Conservation (phyloP, 2,797 vertebrate species). For the Clarias fuscus region DNA sequence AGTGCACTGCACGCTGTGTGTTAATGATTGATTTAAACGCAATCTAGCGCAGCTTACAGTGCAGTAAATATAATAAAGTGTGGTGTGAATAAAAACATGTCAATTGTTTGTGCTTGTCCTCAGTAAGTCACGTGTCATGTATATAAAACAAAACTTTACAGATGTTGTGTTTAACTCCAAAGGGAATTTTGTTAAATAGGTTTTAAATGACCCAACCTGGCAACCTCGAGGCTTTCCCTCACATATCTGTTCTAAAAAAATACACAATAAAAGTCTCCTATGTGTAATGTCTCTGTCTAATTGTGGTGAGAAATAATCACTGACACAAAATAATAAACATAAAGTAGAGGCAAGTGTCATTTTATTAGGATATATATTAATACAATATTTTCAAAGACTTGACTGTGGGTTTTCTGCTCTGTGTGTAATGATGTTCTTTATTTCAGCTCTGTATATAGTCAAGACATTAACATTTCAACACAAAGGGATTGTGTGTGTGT, state of each 20-base stretch:
- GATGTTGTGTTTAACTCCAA: not conserved
- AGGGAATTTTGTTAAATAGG: not conserved
- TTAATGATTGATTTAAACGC: not conserved
- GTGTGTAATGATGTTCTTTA: not conserved
- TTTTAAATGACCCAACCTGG: slow-evolving; percentile 8
- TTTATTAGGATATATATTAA: not conserved
- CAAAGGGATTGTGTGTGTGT: too few relatives aligned
- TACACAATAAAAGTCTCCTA: slow-evolving; percentile 40
- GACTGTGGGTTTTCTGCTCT: not conserved
- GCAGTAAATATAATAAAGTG: not conserved
- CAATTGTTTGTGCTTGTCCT: not conserved
- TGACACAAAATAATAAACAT: not conserved
- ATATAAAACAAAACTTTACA: not conserved
- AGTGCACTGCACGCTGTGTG: not conserved
- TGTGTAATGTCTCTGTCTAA: too few relatives aligned
- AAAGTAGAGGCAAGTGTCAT: not conserved
- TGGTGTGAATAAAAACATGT: not conserved
- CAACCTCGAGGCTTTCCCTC: slow-evolving; percentile 8
- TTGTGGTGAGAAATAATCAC: not conserved
- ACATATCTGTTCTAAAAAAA: slow-evolving; percentile 4
- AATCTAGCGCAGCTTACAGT: not conserved
- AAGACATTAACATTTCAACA: not conserved
- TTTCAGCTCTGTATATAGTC: not conserved
- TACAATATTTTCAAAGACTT: not conserved
- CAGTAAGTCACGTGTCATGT: not conserved